These are phyloP conservation scores for Ameiurus melas DNA, from an alignment of 2,113 vertebrate species.

Conservation along the genomic window DNA sequence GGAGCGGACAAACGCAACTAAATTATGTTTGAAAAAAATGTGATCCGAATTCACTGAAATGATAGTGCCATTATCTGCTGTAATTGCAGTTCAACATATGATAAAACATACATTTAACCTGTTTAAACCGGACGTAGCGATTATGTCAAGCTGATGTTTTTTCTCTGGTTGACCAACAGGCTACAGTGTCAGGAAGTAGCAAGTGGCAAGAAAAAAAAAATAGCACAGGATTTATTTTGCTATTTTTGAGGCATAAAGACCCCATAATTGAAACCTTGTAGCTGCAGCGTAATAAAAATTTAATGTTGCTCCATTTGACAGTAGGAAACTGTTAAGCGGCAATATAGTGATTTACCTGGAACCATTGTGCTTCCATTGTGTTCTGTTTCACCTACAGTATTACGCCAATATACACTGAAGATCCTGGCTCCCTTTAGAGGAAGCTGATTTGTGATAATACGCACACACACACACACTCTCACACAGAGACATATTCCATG, in stretches of 20 bases:
- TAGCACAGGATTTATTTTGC: neutral
- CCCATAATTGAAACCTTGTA: neutral
- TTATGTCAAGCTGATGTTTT: neutral
- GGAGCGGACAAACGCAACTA: neutral
- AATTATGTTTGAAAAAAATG: neutral
- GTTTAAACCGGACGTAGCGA: neutral
- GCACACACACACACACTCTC: neutral
- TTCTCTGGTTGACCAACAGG: neutral
- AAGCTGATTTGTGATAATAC: slow-evolving; percentile 5
- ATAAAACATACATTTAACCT: neutral
- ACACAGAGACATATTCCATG: neutral
- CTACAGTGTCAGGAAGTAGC: neutral
- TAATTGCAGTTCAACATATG: neutral
- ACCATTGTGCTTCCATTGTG: neutral
- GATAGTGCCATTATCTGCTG: neutral
- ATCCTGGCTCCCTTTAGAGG: neutral
- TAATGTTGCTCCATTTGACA: neutral
- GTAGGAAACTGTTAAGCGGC: neutral
- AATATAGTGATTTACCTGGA: neutral
- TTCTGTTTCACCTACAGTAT: neutral
- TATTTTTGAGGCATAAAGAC: neutral
- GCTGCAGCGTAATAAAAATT: neutral
- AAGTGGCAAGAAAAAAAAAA: neutral
- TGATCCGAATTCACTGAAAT: neutral
- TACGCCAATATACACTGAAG: neutral